A percentile compares a stretch with the other conserved stretches of the same genome.
phyloP scores from a whole-genome alignment of 2,797 vertebrate species.

The Ataeniobius toweri region DNA sequence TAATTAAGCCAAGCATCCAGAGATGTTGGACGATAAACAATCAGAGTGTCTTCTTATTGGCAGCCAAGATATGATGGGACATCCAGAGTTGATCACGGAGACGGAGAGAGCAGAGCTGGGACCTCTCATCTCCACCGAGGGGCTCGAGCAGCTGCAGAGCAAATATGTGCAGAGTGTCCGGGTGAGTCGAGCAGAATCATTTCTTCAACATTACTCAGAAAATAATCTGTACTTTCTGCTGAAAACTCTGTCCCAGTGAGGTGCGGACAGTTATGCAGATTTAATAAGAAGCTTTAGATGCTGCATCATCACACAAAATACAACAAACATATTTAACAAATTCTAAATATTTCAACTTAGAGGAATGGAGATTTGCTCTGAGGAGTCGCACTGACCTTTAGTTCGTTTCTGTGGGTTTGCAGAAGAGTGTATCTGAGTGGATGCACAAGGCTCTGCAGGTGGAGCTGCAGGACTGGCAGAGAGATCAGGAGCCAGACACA shows the following conservation, averaged over 20 bases:
- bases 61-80: constrained; percentile 93
- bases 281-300: not conserved
- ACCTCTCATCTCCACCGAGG: constrained; percentile 86
- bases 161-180: constrained; percentile 89
- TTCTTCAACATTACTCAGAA: not conserved
- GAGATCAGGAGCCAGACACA: constrained; percentile 89
- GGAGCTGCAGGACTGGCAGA: constrained; percentile 92
- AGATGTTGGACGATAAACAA: too few relatives aligned
- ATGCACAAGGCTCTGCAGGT: constrained; percentile 93
- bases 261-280: not conserved
- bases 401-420: not conserved
- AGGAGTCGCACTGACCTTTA: not conserved
- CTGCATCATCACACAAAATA: not conserved
- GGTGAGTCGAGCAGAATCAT: constrained; percentile 69
- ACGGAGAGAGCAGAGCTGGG: constrained; percentile 82
- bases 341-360: not conserved
- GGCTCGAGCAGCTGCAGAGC: constrained; percentile 87
- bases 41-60: constrained; percentile 7
- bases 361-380: not conserved
- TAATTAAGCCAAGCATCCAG: not conserved
- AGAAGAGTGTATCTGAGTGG: constrained; percentile 93
- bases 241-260: not conserved
- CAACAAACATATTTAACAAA: not conserved
- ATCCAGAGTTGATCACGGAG: constrained; percentile 86
- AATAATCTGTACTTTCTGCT: not conserved